phyloP scores from a whole-genome alignment of 2,113 vertebrate species.

The Malurus cyaneus region DNA sequence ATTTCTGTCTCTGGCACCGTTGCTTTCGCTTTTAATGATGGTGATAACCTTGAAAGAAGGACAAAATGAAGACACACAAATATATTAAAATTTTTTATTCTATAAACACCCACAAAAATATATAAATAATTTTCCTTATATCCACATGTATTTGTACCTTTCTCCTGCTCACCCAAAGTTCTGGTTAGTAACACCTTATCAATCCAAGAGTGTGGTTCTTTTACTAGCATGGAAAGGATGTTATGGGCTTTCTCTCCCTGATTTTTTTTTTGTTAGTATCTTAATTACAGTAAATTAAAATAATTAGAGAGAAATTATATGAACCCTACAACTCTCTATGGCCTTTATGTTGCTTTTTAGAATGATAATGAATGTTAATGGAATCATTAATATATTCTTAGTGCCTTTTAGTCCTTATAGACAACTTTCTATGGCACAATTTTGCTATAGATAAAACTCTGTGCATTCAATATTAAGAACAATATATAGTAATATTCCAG shows the following conservation, averaged over 20 bases:
- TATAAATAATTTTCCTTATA: not conserved
- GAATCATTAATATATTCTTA: slow-evolving; percentile 63
- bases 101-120: not conserved
- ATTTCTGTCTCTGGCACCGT: not conserved
- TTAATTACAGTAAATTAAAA: slow-evolving; percentile 75
- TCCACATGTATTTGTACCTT: not conserved
- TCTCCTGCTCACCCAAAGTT: not conserved
- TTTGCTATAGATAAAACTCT: slow-evolving; percentile 45
- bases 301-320: slow-evolving; percentile 67
- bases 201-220: not conserved
- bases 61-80: not conserved
- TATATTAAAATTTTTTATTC: not conserved
- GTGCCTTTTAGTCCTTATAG: slow-evolving; percentile 24
- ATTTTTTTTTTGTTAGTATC: slow-evolving; percentile 47
- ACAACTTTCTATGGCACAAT: slow-evolving; percentile 36
- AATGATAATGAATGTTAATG: slow-evolving; percentile 65
- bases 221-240: slow-evolving; percentile 41
- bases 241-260: slow-evolving; percentile 46
- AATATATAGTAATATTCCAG: slow-evolving; percentile 27
- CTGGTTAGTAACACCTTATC: slow-evolving; percentile 37
- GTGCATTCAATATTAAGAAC: not conserved
- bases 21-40: not conserved
- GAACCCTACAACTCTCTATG: slow-evolving; percentile 50
- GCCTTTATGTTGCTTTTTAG: slow-evolving; percentile 58
- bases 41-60: not conserved